These are phyloP conservation scores for Aurelia aurita DNA, from an alignment of 30 jellyfish, hydroid and myxozoan genomes.

Conservation along the genomic window DNA sequence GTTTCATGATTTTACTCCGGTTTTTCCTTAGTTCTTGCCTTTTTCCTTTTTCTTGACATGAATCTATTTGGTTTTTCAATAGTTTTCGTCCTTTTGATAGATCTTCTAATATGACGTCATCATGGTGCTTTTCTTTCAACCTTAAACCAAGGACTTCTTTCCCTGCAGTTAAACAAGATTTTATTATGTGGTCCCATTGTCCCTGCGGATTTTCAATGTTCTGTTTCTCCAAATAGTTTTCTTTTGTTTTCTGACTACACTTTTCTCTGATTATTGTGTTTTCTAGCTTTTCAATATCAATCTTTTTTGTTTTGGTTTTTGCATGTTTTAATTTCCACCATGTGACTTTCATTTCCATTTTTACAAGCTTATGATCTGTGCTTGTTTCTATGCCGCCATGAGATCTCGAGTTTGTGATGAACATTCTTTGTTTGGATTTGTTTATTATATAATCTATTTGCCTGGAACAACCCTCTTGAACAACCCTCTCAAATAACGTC, in stretches of 20 bases:
- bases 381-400: not conserved
- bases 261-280: too few relatives aligned
- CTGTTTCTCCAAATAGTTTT: too few relatives aligned
- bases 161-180: constrained; percentile 28
- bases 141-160: constrained; percentile 34
- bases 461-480: too few relatives aligned
- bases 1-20: constrained; percentile 14
- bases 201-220: too few relatives aligned
- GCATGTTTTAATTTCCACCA: too few relatives aligned
- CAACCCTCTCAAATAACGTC: too few relatives aligned
- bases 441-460: not conserved
- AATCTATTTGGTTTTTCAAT: constrained; percentile 13
- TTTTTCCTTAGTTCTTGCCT: constrained; percentile 31
- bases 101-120: constrained; percentile 15
- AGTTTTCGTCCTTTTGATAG: constrained; percentile 16
- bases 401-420: not conserved
- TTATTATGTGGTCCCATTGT: too few relatives aligned
- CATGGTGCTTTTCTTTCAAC: constrained; percentile 28
- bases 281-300: too few relatives aligned
- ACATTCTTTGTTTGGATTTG: not conserved
- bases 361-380: not conserved
- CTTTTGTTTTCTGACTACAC: too few relatives aligned
- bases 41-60: constrained; percentile 20
- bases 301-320: too few relatives aligned
- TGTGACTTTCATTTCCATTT: not conserved